These are phyloP conservation scores for Pelusios castaneus DNA, from an alignment of 2,113 vertebrate genomes.

Conservation along the genomic window DNA sequence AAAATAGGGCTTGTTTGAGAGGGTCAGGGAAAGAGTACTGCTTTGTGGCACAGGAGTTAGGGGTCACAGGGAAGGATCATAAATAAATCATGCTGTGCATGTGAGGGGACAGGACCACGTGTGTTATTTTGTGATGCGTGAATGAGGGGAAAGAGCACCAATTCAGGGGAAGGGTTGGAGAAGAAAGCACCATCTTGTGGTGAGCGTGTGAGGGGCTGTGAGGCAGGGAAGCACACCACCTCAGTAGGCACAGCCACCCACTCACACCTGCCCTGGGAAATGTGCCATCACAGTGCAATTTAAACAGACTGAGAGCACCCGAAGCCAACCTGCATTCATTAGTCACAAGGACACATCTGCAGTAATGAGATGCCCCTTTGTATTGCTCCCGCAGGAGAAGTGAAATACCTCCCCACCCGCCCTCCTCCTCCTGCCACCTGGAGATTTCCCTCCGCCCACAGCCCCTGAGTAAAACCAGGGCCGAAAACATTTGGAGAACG, in stretches of 20 bases:
- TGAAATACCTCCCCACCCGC: neutral
- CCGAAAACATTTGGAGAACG: neutral
- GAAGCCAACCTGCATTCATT: accelerated
- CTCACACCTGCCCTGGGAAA: neutral
- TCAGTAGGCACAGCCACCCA: neutral
- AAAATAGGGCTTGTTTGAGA: neutral
- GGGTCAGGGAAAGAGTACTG: neutral
- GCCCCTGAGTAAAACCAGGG: neutral
- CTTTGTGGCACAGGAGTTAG: neutral
- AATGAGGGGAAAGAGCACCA: neutral
- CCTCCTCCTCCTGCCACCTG: neutral
- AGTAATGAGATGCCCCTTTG: neutral
- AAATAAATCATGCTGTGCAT: neutral
- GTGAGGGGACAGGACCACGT: neutral
- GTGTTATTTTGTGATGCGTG: neutral
- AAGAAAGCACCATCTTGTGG: conserved; percentile 49
- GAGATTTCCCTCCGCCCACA: neutral
- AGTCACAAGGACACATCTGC: accelerated
- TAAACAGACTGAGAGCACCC: accelerated
- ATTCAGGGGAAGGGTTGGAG: neutral
- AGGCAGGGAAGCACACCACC: accelerated
- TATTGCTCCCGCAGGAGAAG: accelerated
- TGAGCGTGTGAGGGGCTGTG: neutral
- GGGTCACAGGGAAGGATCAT: accelerated
- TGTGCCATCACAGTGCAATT: accelerated